Base-by-base conservation (phyloP, 2,797 vertebrate genomes). In the Pygocentrus nattereri region DNA sequence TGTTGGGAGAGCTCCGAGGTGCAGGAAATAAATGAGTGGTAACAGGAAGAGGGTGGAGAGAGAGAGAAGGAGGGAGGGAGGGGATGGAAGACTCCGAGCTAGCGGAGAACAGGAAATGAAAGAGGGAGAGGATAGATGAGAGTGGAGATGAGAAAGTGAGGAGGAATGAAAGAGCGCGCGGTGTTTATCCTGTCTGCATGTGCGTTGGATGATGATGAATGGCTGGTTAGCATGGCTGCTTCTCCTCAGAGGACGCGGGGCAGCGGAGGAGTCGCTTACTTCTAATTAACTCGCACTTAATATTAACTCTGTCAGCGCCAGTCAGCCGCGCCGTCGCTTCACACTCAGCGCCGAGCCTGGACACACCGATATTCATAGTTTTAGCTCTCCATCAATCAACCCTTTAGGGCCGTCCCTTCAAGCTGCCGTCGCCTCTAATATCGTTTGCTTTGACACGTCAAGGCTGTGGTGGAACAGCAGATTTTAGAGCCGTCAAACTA, bases 191-290 rank as follows among this genome's bases (percentile, higher is more conserved):
- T 90, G 90, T 91, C 90, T 90, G 89, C 50, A 88, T 88, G 89
- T 92, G 92, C 93, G 88, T 31, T 87, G 93, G 93, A 95, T 94
- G 92, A 95, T 93, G 93, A 95, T 95, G 92, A 94, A 95, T 93
- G 92, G 93, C 91, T 83, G 82, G 54, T 87, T 72, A 86, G 88
- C 87, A 76, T 88, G 89, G 88, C 88, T 64, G 81, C 86, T 67
- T 89, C 93, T 83, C 87, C 80, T 89, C 82, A 70, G 87, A 82
- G 89, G 89, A 92, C 91, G 90, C 90, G 85, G 86, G 88, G 89
- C 85, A 61, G 83, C 88, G 82, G 90, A 88, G 83, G 73, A 92
- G 92, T 93, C 83, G 88, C 92, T 93, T 91, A 88, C 88, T 91
- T 92, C 90, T 95, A 95, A 95, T 95, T 93, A 93, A 90, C 89